These are phyloP conservation scores for Sorex fumeus DNA, from an alignment of 2,113 vertebrate species.

Conservation along the genomic window DNA sequence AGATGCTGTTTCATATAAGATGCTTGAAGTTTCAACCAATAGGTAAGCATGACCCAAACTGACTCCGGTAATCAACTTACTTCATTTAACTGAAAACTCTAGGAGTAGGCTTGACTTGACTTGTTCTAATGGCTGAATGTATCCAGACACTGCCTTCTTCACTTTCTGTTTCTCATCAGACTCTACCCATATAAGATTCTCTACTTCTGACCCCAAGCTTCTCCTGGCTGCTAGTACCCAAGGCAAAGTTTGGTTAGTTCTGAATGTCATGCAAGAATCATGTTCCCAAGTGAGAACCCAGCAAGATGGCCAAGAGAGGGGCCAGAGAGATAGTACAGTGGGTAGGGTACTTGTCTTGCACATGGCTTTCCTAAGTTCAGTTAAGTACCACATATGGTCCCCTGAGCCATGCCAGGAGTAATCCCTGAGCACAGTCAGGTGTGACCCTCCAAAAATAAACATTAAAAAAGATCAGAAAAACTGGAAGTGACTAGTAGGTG, in stretches of 20 bases:
- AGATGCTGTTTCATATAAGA: neutral
- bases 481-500: neutral
- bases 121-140: neutral
- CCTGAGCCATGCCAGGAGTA: no score
- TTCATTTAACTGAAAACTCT: conserved; percentile 33
- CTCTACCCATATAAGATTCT: neutral
- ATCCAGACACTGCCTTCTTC: neutral
- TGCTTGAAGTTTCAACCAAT: conserved; percentile 26
- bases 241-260: neutral
- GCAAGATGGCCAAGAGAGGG: no score
- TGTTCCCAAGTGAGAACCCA: neutral
- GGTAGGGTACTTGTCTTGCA: no score
- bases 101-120: neutral
- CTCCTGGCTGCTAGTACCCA: neutral
- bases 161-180: conserved; percentile 46
- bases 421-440: no score
- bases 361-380: no score
- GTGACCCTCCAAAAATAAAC: no score
- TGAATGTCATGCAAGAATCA: neutral
- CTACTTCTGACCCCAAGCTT: neutral
- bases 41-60: conserved; percentile 23
- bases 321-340: no score
- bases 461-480: neutral
- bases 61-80: neutral
- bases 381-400: no score